phyloP scores from a whole-genome alignment of 2,113 vertebrate genomes.

The Nothocercus julius region DNA sequence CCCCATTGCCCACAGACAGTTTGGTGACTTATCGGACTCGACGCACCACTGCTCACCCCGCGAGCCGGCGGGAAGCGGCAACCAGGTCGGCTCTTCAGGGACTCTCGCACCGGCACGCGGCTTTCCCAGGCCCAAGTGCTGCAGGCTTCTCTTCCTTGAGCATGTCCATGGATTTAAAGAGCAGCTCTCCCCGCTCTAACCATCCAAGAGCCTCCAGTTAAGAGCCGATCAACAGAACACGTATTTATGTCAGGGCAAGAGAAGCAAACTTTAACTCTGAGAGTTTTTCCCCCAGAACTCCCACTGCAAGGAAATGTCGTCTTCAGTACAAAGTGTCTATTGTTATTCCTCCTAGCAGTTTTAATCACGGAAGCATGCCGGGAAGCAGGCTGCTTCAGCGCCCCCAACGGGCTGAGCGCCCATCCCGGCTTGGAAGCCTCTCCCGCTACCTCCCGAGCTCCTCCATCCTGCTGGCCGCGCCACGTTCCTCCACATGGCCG shows the following conservation, averaged over 20 bases:
- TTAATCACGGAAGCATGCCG: not conserved
- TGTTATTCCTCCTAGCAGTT: not conserved
- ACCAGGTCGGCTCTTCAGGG: not conserved
- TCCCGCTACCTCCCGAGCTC: too few species aligned
- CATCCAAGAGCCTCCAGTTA: rapidly evolving
- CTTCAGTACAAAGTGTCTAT: not conserved
- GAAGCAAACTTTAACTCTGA: not conserved
- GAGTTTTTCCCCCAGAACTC: not conserved
- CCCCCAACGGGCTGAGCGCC: not conserved
- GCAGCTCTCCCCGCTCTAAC: rapidly evolving
- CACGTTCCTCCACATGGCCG: too few species aligned
- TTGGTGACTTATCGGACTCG: not conserved
- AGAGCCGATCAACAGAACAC: not conserved
- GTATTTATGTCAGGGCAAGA: not conserved
- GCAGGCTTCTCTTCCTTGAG: not conserved
- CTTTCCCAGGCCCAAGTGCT: not conserved
- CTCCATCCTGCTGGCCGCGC: too few species aligned
- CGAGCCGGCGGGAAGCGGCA: rapidly evolving
- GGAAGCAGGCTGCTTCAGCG: not conserved
- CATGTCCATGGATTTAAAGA: not conserved
- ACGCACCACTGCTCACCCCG: not conserved
- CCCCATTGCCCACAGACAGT: not conserved
- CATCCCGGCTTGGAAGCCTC: too few species aligned
- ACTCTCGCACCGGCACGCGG: too few species aligned
- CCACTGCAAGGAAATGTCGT: not conserved